Evolutionary conservation across 2,113 vertebrate species (phyloP), one percentile per base, ranked within the genome.

Genomic region (Elachura formosa): DNA sequence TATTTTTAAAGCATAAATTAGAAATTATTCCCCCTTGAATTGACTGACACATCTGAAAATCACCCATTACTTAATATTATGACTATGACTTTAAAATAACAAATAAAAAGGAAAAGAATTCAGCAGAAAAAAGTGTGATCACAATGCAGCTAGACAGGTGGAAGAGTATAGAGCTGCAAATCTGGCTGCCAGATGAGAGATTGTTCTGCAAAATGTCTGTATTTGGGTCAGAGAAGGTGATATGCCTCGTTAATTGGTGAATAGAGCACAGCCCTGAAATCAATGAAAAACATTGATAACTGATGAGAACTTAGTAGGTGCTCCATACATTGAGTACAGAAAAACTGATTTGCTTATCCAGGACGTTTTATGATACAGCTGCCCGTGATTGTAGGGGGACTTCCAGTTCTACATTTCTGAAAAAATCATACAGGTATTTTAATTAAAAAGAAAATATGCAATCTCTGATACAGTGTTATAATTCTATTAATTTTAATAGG

Each of bases 171-270:
- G 84, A 76, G 75, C 75, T 91, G 91, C 31, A 86, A 91, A 93
- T 77, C 75, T 95, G 79, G 62, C 55, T 90, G 75, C 78, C 36
- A 43, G 82, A 89, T 80, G 78, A 91, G 67, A 83, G 38, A 87
- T 83, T 52, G 54, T 95, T 77, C 71, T 87, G 67, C 43, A 59
- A 75, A 84, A 71, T 63, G n/a, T 85, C 78, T 85, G 75, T 81
- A 84, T 94, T 77, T 75, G 90, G 87, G 87, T 94, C 93, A 95
- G 77, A 77, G 93, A 85, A 80, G 87, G 94, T 88, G 94, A 95
- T 82, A 83, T 20, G 55, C 55, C 59, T 15, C 18, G 84, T 85
- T 91, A 96, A 91, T 91, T 95, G 78, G 68, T 77, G 84, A 88
- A 80, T 12, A 83, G 34, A 91, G 75, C 67, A 73, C 51, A 89